phyloP scores from a whole-genome alignment of 2,113 vertebrate genomes.

The Oreotrochilus melanogaster region DNA sequence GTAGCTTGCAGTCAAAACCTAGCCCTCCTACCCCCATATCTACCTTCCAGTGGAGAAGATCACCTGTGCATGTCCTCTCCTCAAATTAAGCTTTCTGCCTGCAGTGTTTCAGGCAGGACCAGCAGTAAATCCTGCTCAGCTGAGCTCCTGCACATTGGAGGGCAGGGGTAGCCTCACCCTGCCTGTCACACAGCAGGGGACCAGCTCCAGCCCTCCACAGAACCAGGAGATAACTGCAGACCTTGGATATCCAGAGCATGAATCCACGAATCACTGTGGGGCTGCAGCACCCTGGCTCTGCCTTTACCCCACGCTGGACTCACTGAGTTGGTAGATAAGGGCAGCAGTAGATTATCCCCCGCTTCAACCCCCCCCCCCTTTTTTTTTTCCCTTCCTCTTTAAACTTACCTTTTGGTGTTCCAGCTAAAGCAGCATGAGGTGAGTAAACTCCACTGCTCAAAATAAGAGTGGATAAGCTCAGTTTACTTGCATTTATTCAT shows the following conservation, averaged over 20 bases:
- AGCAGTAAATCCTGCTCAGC: background rate
- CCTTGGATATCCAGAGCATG: background rate
- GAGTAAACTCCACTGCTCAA: slow-evolving; percentile 68
- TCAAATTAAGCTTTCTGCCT: accelerated
- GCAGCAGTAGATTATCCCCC: slow-evolving; percentile 19
- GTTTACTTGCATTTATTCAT: slow-evolving; percentile 76
- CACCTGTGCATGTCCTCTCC: background rate
- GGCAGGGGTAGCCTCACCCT: background rate
- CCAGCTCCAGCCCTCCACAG: background rate
- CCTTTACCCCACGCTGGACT: background rate
- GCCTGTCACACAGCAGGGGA: background rate
- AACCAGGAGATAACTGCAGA: background rate
- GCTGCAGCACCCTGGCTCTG: background rate
- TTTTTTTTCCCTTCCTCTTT: background rate
- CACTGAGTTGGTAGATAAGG: background rate
- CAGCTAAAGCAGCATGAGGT: slow-evolving; percentile 68
- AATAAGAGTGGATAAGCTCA: slow-evolving; percentile 71
- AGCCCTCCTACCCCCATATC: background rate
- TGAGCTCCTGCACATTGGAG: background rate
- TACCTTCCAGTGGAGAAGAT: background rate
- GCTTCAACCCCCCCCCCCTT: background rate
- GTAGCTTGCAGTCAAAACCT: background rate
- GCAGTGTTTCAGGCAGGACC: background rate
- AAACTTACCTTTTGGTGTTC: slow-evolving; percentile 61
- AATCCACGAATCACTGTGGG: background rate